A percentile compares a stretch with the other conserved stretches of the same genome.
These are phyloP conservation scores for Machimus rusticus DNA, from an alignment of 2,888 invertebrate genomes.

Conservation along the genomic window DNA sequence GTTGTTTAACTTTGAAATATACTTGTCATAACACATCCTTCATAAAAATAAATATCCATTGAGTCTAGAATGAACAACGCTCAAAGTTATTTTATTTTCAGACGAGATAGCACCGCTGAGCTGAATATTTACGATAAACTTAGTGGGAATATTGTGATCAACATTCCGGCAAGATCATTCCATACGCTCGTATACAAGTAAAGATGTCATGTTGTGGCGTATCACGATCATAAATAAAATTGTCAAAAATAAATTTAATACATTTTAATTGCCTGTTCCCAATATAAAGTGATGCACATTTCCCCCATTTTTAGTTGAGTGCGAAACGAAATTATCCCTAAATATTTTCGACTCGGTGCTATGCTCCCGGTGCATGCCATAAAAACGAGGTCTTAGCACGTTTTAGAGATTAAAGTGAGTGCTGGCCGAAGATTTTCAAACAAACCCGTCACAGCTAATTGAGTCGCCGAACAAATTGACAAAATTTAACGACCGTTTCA, in stretches of 20 bases:
- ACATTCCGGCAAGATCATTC: conserved; percentile 60
- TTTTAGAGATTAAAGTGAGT: conserved; percentile 44
- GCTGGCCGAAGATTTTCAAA: conserved; percentile 30
- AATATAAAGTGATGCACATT: background rate
- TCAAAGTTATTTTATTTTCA: conserved; percentile 51
- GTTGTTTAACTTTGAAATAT: background rate
- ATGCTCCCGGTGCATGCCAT: background rate
- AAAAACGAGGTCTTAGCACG: conserved; percentile 43
- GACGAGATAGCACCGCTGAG: conserved; percentile 55
- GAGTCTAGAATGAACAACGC: background rate
- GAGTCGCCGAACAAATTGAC: conserved; percentile 45
- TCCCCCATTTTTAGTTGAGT: conserved; percentile 10
- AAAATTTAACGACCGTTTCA: conserved; percentile 42
- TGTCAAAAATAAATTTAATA: conserved; percentile 43
- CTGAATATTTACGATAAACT: conserved; percentile 59
- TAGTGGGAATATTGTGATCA: conserved; percentile 57
- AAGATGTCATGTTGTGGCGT: conserved; percentile 40
- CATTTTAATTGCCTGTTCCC: conserved; percentile 32
- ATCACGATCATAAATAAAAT: conserved; percentile 32
- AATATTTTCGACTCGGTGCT: background rate
- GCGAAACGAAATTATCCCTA: conserved; percentile 6
- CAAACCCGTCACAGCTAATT: conserved; percentile 45
- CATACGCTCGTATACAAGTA: conserved; percentile 63
- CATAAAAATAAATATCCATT: background rate
- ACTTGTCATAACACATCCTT: background rate